phyloP scores from a whole-genome alignment of 2,888 invertebrate genomes.

The Dichetophora obliterata region DNA sequence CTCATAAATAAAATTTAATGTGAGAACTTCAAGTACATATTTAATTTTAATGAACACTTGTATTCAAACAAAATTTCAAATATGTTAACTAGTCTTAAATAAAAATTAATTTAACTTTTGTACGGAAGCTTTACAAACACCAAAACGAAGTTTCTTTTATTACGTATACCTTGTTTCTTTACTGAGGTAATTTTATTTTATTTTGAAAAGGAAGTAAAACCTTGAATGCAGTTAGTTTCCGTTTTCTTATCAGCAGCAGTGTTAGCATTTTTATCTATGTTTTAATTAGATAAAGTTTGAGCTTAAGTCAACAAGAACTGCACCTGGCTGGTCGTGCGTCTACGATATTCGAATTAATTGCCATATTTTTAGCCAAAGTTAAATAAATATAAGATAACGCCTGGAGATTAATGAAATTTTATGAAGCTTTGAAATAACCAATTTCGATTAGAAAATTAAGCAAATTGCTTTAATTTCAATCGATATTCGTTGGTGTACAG shows the following conservation, averaged over 20 bases:
- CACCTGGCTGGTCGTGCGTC: not conserved
- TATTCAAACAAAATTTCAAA: no score
- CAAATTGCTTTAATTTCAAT: not conserved
- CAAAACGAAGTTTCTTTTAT: no score
- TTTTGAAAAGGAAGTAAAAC: not conserved
- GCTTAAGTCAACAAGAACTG: not conserved
- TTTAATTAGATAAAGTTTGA: not conserved
- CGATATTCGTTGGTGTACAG: conserved; percentile 7
- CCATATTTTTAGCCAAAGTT: not conserved
- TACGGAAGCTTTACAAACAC: no score
- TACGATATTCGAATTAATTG: conserved; percentile 1
- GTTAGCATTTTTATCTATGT: not conserved
- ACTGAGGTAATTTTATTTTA: not conserved
- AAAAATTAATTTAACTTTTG: no score
- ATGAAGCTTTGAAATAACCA: not conserved
- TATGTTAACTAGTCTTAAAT: no score
- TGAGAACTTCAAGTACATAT: no score
- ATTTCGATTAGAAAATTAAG: not conserved
- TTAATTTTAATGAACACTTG: no score
- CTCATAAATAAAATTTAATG: no score
- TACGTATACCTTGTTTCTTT: no score
- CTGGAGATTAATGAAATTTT: not conserved
- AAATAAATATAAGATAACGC: conserved; percentile 21
- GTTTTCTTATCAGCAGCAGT: not conserved
- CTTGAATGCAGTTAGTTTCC: not conserved